phyloP scores from a whole-genome alignment of 2,888 invertebrate species.

The Drosophila limbata region DNA sequence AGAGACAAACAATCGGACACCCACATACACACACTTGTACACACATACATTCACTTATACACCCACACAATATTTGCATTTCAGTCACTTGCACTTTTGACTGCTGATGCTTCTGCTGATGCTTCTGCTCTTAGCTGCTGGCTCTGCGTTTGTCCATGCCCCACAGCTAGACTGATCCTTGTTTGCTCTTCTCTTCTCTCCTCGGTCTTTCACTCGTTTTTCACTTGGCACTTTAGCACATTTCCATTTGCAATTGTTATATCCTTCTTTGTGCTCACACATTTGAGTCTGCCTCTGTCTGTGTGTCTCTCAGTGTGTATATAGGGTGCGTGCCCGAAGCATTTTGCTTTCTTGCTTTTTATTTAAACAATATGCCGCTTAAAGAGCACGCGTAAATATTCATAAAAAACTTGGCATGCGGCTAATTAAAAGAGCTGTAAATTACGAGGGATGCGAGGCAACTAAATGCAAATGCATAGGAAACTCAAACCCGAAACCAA shows the following conservation, averaged over 20 bases:
- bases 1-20: constrained; percentile 38
- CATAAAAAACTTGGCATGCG: constrained; percentile 71
- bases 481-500: constrained; percentile 6
- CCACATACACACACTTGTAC: constrained; percentile 13
- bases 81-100: constrained; percentile 77
- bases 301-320: constrained; percentile 3
- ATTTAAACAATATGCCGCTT: constrained; percentile 70
- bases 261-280: constrained; percentile 68
- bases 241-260: constrained; percentile 81
- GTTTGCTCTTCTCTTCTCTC: constrained; percentile 35
- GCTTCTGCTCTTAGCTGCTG: constrained; percentile 39
- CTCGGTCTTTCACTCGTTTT: constrained; percentile 32
- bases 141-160: constrained; percentile 28
- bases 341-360: constrained; percentile 51
- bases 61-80: constrained; percentile 65
- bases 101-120: constrained; percentile 46
- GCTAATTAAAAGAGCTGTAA: constrained; percentile 80
- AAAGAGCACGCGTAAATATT: constrained; percentile 71
- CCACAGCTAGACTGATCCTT: constrained; percentile 40
- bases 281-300: constrained; percentile 4
- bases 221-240: constrained; percentile 74
- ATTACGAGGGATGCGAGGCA: constrained; percentile 65
- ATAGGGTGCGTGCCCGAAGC: constrained; percentile 42
- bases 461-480: constrained; percentile 63
- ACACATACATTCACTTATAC: constrained; percentile 5